Percentiles rank a stretch among this genome's conserved stretches.
Conservation (phyloP, 30 jellyfish, hydroid and myxozoan genomes). For the Cassiopea andromeda region DNA sequence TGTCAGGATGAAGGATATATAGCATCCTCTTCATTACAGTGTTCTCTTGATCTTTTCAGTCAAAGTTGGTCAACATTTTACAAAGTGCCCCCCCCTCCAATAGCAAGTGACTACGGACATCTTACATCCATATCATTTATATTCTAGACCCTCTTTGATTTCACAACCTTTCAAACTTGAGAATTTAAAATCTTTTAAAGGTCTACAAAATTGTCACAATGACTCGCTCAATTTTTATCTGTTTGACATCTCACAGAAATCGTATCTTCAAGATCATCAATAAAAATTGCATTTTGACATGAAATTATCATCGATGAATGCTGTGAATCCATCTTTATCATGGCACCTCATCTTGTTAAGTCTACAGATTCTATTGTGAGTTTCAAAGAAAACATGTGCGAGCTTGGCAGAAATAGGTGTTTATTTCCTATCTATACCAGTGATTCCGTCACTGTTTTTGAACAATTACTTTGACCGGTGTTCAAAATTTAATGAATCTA, state of each 20-base stretch:
- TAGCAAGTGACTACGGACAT: too few species aligned
- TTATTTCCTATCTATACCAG: conserved; percentile 26
- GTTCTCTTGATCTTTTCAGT: too few species aligned
- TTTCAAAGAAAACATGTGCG: conserved; percentile 23
- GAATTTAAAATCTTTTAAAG: too few species aligned
- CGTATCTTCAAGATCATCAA: conserved; percentile 4
- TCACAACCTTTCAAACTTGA: too few species aligned
- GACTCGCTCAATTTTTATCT: not conserved
- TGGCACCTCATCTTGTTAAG: conserved; percentile 11
- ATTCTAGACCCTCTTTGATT: too few species aligned
- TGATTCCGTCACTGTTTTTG: conserved; percentile 56
- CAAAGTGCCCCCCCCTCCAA: too few species aligned
- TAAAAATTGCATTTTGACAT: conserved; percentile 25
- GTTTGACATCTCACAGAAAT: conserved; percentile 35
- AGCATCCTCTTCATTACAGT: too few species aligned
- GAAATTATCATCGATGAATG: conserved; percentile 14
- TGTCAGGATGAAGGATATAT: too few species aligned
- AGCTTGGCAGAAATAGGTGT: conserved; percentile 2
- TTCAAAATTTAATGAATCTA: conserved; percentile 70
- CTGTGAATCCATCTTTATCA: conserved; percentile 18
- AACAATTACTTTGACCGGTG: conserved; percentile 70
- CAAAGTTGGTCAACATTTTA: too few species aligned
- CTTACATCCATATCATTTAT: too few species aligned
- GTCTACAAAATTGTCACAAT: too few species aligned
- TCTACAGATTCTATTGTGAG: conserved; percentile 13